These are phyloP conservation scores for Gambelia wislizenii DNA, from an alignment of 2,797 vertebrate genomes.

Conservation along the genomic window DNA sequence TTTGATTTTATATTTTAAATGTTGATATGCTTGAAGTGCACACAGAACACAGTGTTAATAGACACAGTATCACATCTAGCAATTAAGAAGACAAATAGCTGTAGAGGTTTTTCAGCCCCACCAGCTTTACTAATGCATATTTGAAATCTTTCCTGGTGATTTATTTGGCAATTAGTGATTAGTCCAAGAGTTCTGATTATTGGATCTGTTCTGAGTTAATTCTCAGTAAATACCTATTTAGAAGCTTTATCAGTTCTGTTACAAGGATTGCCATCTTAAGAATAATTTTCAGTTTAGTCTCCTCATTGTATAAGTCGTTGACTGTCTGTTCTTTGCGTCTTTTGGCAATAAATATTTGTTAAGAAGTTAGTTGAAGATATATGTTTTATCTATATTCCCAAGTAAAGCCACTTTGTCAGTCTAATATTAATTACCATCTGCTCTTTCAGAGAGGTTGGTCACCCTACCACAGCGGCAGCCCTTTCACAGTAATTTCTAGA, in stretches of 20 bases:
- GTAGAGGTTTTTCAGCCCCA: background rate
- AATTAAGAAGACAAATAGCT: background rate
- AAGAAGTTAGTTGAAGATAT: background rate
- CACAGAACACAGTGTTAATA: background rate
- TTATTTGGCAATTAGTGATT: background rate
- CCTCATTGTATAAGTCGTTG: background rate
- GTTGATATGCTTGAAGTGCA: background rate
- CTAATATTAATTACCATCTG: background rate
- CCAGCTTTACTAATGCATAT: background rate
- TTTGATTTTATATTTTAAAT: background rate
- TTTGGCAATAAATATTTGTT: background rate
- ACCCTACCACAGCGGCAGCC: background rate
- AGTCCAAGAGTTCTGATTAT: background rate
- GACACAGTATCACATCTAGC: background rate
- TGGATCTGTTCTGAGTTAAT: background rate
- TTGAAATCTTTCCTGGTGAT: background rate
- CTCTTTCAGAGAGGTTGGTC: background rate
- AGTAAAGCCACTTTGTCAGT: background rate
- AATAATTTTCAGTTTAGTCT: background rate
- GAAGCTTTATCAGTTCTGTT: background rate
- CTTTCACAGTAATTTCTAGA: background rate
- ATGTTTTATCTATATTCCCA: background rate
- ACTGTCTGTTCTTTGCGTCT: background rate
- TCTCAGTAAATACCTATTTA: background rate
- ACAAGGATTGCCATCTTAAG: background rate